phyloP scores from a whole-genome alignment of 2,888 invertebrate species.

The Scaptomyza caliginosa region DNA sequence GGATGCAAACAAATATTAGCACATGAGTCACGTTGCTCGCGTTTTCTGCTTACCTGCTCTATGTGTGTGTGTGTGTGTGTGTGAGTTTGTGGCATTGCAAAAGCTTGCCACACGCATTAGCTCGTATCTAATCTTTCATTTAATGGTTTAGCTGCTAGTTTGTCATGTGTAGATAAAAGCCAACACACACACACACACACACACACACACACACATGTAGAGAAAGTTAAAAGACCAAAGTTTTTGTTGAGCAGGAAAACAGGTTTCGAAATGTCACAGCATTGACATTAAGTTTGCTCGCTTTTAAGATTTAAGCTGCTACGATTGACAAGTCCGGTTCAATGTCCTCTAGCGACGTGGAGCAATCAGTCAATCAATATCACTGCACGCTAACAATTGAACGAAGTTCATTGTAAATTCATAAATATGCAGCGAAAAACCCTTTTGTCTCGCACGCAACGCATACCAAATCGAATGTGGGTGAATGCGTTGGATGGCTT shows the following conservation, averaged over 20 bases:
- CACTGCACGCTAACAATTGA: conserved; percentile 12
- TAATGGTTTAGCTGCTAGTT: conserved; percentile 40
- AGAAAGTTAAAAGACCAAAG: conserved; percentile 43
- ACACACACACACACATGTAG: conserved; percentile 6
- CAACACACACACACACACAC: conserved; percentile 8
- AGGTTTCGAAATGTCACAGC: conserved; percentile 23
- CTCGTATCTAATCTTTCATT: conserved; percentile 33
- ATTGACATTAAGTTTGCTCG: conserved; percentile 5
- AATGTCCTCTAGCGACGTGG: background rate
- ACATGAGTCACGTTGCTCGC: conserved; percentile 15
- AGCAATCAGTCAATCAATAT: conserved; percentile 22
- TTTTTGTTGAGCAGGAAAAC: conserved; percentile 21
- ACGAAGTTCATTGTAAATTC: conserved; percentile 13
- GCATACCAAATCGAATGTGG: background rate
- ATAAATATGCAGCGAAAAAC: conserved; percentile 18
- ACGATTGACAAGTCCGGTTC: background rate
- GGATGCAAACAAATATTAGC: conserved; percentile 2
- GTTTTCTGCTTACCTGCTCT: conserved; percentile 49
- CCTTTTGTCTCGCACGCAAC: background rate
- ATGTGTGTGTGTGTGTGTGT: conserved; percentile 6
- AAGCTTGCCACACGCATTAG: conserved; percentile 23
- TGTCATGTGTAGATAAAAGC: conserved; percentile 42
- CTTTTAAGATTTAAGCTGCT: background rate
- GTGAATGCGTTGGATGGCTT: background rate
- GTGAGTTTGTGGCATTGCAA: conserved; percentile 18